Evolutionary conservation across 2,797 vertebrate species (phyloP).

Genomic region (Pseudotriccus pelzelni): DNA sequence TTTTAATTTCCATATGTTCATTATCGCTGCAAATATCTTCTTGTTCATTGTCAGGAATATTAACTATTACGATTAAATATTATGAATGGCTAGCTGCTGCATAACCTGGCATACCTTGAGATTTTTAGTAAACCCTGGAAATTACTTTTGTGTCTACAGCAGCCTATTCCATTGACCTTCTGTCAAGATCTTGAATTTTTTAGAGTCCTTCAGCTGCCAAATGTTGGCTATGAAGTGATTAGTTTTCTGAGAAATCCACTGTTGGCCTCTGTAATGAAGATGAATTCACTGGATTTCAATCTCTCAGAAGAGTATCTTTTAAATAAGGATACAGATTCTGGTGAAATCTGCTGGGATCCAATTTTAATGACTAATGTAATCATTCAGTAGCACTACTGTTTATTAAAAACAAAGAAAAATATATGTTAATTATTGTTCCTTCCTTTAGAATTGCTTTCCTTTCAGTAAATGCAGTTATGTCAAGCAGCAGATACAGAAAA

Average conservation of each 20-base stretch:
- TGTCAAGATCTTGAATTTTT: slow-evolving; percentile 20
- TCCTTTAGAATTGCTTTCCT: neutral
- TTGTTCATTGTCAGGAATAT: neutral
- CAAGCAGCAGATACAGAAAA: neutral
- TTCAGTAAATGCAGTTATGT: neutral
- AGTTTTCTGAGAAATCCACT: slow-evolving; percentile 7
- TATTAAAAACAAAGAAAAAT: neutral
- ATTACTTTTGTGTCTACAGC: neutral
- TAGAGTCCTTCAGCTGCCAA: neutral
- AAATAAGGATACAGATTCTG: neutral
- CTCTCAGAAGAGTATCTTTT: neutral
- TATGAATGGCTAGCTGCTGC: neutral
- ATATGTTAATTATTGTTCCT: neutral
- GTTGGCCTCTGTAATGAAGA: neutral
- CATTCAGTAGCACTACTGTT: neutral
- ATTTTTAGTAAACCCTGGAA: slow-evolving; percentile 10
- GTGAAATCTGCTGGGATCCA: neutral
- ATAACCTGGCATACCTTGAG: neutral
- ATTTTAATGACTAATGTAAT: neutral
- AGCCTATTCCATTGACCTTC: neutral
- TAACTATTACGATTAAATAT: neutral
- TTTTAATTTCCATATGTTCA: neutral
- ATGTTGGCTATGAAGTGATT: neutral
- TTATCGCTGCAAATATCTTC: neutral
- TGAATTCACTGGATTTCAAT: neutral